Conservation (phyloP, 1,140 invertebrate genomes). For the Tachypleus tridentatus region DNA sequence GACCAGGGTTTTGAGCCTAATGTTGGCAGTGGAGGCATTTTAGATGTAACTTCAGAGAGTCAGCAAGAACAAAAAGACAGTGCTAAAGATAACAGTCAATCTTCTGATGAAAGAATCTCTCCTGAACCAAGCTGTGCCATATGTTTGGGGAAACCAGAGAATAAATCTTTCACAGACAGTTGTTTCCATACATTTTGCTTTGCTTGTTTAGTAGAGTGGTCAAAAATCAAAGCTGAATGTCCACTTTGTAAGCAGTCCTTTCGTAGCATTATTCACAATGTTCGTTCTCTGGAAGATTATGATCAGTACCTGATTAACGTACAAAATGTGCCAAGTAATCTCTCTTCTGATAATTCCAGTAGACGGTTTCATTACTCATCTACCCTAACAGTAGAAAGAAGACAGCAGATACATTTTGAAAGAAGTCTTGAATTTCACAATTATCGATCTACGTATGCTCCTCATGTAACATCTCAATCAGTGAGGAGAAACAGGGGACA, state of each 20-base stretch:
- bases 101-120: conserved; percentile 15
- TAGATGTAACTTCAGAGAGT: no score
- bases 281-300: conserved; percentile 71
- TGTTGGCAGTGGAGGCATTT: no score
- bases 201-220: conserved; percentile 82
- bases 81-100: not conserved
- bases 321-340: no score
- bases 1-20: no score
- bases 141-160: conserved; percentile 68
- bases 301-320: conserved; percentile 60
- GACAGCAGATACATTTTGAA: conserved; percentile 38
- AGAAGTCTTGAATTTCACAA: not conserved
- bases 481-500: conserved; percentile 8
- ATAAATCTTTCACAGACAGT: conserved; percentile 80
- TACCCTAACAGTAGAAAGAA: conserved; percentile 43
- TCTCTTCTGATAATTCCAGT: not conserved
- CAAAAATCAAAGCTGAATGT: conserved; percentile 86
- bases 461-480: conserved; percentile 9
- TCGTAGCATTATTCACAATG: conserved; percentile 82
- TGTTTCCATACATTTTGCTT: conserved; percentile 93
- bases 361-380: conserved; percentile 28
- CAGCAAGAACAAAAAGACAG: no score
- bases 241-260: conserved; percentile 87
- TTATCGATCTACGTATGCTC: conserved; percentile 12
- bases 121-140: conserved; percentile 60